phyloP scores from a whole-genome alignment of 2,888 invertebrate genomes.

The Escarpia spicata region DNA sequence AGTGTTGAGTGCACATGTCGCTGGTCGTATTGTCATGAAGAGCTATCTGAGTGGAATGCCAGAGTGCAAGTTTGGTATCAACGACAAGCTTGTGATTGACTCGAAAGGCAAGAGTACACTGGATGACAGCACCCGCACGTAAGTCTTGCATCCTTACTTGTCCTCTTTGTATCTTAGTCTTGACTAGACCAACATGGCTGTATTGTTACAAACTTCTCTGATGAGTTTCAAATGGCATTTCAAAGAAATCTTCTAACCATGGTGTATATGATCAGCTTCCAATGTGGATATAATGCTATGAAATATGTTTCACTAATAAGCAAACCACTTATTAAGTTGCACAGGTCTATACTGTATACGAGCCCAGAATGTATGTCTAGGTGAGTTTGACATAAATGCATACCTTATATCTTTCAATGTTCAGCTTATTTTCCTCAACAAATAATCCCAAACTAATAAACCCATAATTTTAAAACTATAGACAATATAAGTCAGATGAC shows the following conservation, averaged over 20 bases:
- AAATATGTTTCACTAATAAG: background rate
- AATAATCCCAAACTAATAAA: no score
- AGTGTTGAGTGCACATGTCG: slow-evolving; percentile 98
- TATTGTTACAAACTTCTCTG: background rate
- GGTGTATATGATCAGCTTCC: background rate
- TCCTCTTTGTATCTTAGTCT: background rate
- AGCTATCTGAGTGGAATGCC: slow-evolving; percentile 99
- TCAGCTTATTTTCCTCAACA: no score
- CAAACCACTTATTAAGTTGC: no score
- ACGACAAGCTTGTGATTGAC: slow-evolving; percentile 99
- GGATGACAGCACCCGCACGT: slow-evolving; percentile 55
- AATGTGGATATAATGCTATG: background rate
- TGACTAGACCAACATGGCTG: background rate
- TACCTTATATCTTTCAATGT: no score
- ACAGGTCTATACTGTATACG: no score
- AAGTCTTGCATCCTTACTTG: background rate
- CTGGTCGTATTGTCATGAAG: slow-evolving; percentile 99
- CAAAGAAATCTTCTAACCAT: background rate
- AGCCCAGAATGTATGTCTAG: no score
- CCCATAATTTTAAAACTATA: no score
- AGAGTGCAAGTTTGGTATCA: slow-evolving; percentile 99
- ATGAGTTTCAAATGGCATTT: background rate
- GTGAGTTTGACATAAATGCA: no score
- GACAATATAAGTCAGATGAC: no score
- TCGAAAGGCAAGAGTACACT: slow-evolving; percentile 67